Base-by-base conservation (phyloP, 23 tunicate species). In the Styela clava region DNA sequence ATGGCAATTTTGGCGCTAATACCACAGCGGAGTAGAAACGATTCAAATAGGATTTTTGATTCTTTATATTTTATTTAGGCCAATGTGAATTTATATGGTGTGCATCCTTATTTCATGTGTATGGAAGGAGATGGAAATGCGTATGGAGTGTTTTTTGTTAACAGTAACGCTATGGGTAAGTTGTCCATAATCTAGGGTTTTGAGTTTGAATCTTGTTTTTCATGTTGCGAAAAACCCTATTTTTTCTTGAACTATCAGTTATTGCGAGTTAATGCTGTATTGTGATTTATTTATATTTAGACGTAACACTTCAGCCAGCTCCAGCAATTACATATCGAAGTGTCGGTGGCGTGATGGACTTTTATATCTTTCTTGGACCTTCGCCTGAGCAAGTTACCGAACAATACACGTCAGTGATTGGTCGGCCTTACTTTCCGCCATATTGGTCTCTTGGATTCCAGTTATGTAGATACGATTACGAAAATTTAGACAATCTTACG, bases 391-490 rank as follows among this genome's bases (percentile, higher is more conserved):
- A 89, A 35, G 98, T 94, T 7, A 83, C 82, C 26, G 85, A 85
- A 34, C 98, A 94, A 79, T 94, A 94, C 83, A 89, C 87, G 7
- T 37, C 77, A 0, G 87, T 87, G 21, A 71, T 94, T 37, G 98
- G 98, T 25, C 71, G 71, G 20, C 98, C 98, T 20, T 85, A 82
- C 85, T 85, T 88, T 83, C 94, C 94, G 1, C 98, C 98, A 31
- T 94, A 94, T 52, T 94, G 98, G 98, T 78, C 98, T 16, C 92
- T 94, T 34, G 98, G 98, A 2, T 94, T 88, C 78, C 98, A 94
- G 63, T 72, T 94, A 24, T 81, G 98, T 78, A 89, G 92, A 52
- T 94, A 94, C 63, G 98, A 89, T 32, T 94, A 94, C 74, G 88
- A 79, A 29, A 77, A 63, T 63, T 35, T 94, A 3, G 94, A 94